A percentile compares a stretch with the other conserved stretches of the same genome.
phyloP scores from a whole-genome alignment of 2,888 invertebrate species.

The Xestia xanthographa region DNA sequence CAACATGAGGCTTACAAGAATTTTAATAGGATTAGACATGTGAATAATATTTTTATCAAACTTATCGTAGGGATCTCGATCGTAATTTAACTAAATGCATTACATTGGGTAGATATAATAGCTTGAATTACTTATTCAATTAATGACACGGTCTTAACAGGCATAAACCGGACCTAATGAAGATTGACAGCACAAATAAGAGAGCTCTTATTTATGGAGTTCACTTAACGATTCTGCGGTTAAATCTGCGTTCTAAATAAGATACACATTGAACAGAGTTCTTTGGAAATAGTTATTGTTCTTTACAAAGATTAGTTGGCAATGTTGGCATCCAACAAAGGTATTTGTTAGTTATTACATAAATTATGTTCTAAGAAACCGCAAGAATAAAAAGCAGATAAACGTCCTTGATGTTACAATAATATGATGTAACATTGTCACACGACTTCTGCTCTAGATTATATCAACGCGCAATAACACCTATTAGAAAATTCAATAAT shows the following conservation, averaged over 20 bases:
- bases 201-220: constrained; percentile 28
- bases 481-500: constrained; percentile 57
- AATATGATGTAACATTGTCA: constrained; percentile 57
- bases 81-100: constrained; percentile 24
- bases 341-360: constrained; percentile 57
- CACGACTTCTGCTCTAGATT: constrained; percentile 47
- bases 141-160: constrained; percentile 26
- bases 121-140: constrained; percentile 42
- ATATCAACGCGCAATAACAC: constrained; percentile 50
- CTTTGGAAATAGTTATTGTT: constrained; percentile 39
- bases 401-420: constrained; percentile 57
- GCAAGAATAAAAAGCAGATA: constrained; percentile 51
- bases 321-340: constrained; percentile 49
- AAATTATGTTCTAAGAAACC: constrained; percentile 58
- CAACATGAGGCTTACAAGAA: constrained; percentile 20
- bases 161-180: constrained; percentile 48
- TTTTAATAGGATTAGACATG: constrained; percentile 52
- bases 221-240: constrained; percentile 32
- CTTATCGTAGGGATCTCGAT: constrained; percentile 40
- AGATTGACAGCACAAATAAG: constrained; percentile 52
- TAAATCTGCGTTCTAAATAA: constrained; percentile 31
- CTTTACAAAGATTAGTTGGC: constrained; percentile 24
- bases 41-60: constrained; percentile 34
- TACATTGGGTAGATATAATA: constrained; percentile 13
- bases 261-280: constrained; percentile 4